phyloP scores from a whole-genome alignment of 2,888 invertebrate genomes.

The Eumacrocentrus americanus region DNA sequence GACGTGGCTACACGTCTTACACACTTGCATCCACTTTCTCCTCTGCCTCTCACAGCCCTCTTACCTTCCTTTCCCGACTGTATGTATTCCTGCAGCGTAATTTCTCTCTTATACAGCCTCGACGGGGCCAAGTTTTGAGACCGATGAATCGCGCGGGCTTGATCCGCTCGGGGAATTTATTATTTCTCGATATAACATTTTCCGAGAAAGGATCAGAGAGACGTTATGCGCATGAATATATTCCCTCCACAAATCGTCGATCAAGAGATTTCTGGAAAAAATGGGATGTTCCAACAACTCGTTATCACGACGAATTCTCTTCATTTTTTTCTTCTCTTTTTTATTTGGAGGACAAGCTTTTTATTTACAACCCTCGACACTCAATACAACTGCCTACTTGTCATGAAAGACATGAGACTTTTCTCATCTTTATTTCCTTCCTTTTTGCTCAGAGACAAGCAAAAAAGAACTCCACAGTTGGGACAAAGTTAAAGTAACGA shows the following conservation, averaged over 20 bases:
- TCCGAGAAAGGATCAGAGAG: too few species aligned
- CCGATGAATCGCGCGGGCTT: slow-evolving; percentile 40
- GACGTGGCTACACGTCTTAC: slow-evolving; percentile 26
- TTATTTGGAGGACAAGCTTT: background rate
- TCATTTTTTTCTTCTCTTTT: slow-evolving; percentile 2
- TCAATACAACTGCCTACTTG: slow-evolving; percentile 3
- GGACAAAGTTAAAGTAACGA: slow-evolving; percentile 31
- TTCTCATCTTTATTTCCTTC: background rate
- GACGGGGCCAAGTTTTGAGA: slow-evolving; percentile 38
- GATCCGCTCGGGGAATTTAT: background rate
- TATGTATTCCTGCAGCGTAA: slow-evolving; percentile 50
- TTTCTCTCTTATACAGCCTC: slow-evolving; percentile 40
- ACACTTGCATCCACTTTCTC: slow-evolving; percentile 17
- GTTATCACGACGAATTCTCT: too few species aligned
- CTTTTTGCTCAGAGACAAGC: background rate
- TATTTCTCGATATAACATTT: too few species aligned
- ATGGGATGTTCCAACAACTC: too few species aligned
- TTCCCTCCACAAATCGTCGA: too few species aligned
- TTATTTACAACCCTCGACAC: slow-evolving; percentile 11
- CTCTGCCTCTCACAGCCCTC: slow-evolving; percentile 28
- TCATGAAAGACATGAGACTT: background rate
- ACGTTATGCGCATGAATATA: too few species aligned
- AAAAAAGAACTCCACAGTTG: slow-evolving; percentile 9
- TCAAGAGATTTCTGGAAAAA: too few species aligned
- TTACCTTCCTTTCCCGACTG: slow-evolving; percentile 2